Evolutionary conservation across 1,140 invertebrate species (phyloP).

Genomic region (Cydia amplana): DNA sequence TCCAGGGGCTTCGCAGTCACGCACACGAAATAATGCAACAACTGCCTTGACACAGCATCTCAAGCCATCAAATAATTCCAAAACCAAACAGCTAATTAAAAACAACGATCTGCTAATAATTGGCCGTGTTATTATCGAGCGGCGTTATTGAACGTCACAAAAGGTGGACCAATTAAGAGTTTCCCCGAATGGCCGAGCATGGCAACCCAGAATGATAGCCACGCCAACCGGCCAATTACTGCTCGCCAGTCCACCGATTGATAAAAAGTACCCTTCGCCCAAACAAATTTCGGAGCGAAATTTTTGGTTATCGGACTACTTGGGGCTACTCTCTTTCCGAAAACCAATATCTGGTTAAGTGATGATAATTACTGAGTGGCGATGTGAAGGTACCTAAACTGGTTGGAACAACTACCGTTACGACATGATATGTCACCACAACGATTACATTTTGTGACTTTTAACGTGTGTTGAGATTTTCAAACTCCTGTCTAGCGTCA

Average conservation of each 20-base stretch:
- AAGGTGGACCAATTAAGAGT: constrained; percentile 77
- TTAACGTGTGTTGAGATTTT: not conserved
- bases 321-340: constrained; percentile 49
- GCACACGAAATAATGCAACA: not conserved
- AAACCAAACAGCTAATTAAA: constrained; percentile 66
- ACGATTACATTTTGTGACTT: not conserved
- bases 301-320: constrained; percentile 52
- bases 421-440: not conserved
- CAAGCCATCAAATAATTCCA: constrained; percentile 39
- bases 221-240: constrained; percentile 67
- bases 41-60: constrained; percentile 15
- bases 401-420: not conserved
- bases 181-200: constrained; percentile 72
- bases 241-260: constrained; percentile 62
- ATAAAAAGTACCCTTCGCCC: constrained; percentile 75
- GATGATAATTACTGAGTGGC: constrained; percentile 58
- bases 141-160: constrained; percentile 73
- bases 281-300: constrained; percentile 69
- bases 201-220: constrained; percentile 73
- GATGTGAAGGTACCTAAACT: constrained; percentile 30
- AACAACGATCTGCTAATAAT: constrained; percentile 75
- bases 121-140: constrained; percentile 70
- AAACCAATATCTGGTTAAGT: constrained; percentile 53
- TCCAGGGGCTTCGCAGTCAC: too few species aligned
- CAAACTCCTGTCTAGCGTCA: not conserved